A percentile compares a stretch with the other conserved stretches of the same genome.
These are phyloP conservation scores for Leptinotarsa texana DNA, from an alignment of 1,140 invertebrate species.

Conservation along the genomic window DNA sequence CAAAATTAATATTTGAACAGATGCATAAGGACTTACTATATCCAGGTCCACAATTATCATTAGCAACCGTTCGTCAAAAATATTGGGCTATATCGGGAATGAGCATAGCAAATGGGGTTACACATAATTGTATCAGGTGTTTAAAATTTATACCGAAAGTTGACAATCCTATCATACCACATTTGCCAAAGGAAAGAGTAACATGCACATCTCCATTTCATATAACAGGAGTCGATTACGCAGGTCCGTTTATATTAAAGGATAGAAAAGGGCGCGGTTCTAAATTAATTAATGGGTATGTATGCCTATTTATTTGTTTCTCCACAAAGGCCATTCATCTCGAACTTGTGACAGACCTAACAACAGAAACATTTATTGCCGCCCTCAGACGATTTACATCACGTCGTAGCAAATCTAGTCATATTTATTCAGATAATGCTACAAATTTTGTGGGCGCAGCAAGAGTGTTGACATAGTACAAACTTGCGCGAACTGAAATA, in stretches of 20 bases:
- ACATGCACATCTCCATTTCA: neutral
- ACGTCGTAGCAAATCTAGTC: neutral
- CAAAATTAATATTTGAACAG: no score
- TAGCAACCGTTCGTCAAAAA: no score
- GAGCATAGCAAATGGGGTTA: neutral
- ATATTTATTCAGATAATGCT: neutral
- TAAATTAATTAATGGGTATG: neutral
- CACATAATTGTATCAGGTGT: neutral
- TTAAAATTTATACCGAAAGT: neutral
- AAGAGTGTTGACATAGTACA: neutral
- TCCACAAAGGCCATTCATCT: neutral
- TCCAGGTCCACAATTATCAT: no score
- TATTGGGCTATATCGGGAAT: neutral
- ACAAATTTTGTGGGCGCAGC: neutral
- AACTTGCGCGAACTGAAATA: neutral
- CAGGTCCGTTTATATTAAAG: slow-evolving; percentile 9
- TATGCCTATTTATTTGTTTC: neutral
- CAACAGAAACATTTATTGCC: neutral
- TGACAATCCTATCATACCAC: neutral
- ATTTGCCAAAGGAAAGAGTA: neutral
- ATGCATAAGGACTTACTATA: no score
- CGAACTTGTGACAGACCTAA: neutral
- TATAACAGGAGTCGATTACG: neutral
- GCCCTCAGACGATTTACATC: neutral
- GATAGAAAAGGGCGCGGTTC: neutral